These are phyloP conservation scores for Uropsilus gracilis DNA, from an alignment of 2,113 vertebrate genomes.

Conservation along the genomic window DNA sequence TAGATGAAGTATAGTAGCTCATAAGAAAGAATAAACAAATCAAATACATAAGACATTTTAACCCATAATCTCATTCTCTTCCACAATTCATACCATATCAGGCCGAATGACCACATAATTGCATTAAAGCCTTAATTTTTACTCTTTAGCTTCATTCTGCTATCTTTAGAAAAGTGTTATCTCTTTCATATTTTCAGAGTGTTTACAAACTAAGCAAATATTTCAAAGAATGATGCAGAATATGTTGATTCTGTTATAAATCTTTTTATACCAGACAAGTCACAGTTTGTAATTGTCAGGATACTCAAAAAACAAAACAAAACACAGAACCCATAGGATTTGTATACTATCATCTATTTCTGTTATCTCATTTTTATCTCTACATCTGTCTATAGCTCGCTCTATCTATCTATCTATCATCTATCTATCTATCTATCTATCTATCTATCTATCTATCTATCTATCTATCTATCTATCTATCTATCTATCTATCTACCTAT, in stretches of 20 bases:
- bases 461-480: no score
- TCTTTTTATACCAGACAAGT: neutral
- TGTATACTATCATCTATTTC: no score
- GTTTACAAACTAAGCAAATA: slow-evolving; percentile 11
- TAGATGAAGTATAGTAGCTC: neutral
- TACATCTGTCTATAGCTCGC: neutral
- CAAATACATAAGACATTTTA: neutral
- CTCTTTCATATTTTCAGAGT: neutral
- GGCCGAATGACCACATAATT: neutral
- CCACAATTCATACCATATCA: neutral
- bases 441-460: neutral
- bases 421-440: neutral
- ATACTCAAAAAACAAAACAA: neutral
- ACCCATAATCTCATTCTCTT: neutral
- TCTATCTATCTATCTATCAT: neutral
- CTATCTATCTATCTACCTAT: neutral
- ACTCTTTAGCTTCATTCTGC: neutral
- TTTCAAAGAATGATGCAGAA: slow-evolving; percentile 17
- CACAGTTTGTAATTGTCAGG: neutral
- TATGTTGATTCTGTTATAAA: neutral
- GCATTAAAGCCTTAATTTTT: neutral
- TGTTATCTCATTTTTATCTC: no score
- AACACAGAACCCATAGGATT: neutral
- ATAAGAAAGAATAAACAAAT: neutral
- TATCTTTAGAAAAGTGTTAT: neutral